phyloP scores from a whole-genome alignment of 2,797 vertebrate genomes.

The Otus scops region DNA sequence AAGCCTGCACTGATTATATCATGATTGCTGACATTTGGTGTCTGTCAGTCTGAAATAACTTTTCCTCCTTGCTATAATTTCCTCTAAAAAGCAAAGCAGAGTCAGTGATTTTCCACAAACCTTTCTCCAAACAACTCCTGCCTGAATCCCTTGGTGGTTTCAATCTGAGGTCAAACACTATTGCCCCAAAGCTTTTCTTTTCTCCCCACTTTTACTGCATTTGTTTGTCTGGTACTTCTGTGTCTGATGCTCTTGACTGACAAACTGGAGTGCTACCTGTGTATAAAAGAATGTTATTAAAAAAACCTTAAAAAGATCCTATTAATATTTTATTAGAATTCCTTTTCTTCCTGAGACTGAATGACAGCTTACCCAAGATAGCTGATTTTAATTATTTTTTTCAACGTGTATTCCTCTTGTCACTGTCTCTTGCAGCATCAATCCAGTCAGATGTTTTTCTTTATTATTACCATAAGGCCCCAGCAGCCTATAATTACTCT shows the following conservation, averaged over 20 bases:
- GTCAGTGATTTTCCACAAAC: conserved; percentile 4
- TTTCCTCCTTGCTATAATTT: conserved; percentile 19
- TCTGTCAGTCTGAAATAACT: conserved; percentile 58
- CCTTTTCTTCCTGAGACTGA: conserved; percentile 87
- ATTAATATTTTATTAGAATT: conserved; percentile 97
- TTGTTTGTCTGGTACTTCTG: conserved; percentile 6
- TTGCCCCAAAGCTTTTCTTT: not conserved
- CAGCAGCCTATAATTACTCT: conserved; percentile 89
- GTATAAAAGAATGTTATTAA: conserved; percentile 72
- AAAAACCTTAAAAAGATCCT: conserved; percentile 80
- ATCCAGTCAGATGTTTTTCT: conserved; percentile 84
- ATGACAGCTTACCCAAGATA: conserved; percentile 88
- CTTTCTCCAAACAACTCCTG: not conserved
- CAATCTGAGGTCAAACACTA: conserved; percentile 11
- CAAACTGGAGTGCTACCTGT: conserved; percentile 61
- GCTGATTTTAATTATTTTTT: conserved; percentile 91
- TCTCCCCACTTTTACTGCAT: not conserved
- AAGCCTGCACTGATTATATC: conserved; percentile 65
- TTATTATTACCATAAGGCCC: conserved; percentile 84
- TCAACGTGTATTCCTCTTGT: conserved; percentile 77
- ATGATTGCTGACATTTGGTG: conserved; percentile 67
- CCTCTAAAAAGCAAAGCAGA: conserved; percentile 17
- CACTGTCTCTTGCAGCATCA: conserved; percentile 79
- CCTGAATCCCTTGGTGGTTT: not conserved
- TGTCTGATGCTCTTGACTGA: conserved; percentile 69